Base-by-base conservation (phyloP, 2,888 invertebrate genomes). In the Salpingus planirostris region DNA sequence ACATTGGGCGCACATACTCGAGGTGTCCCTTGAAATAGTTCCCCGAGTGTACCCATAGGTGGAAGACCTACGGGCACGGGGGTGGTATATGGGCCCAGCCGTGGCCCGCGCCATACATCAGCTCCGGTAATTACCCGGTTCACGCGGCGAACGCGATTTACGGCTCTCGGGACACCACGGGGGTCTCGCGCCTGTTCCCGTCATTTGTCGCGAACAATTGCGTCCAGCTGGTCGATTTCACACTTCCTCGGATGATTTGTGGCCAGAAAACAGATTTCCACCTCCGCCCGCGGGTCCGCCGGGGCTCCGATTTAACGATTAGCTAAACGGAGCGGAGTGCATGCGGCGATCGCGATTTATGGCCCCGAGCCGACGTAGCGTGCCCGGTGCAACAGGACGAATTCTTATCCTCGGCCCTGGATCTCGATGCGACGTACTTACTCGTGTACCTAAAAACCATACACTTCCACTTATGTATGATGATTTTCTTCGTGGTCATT, bases 141-240 rank as follows among this genome's bases (percentile, higher is more conserved):
- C 54, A 50, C 45, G 52, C 49, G 50, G 55, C 43, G 55, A 42
- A 43, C 40, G 46, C 49, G 52, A 55, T 55, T 52, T 55, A 55
- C 52, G 53, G 43, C 47, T 40, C 40, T 39, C 50, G 44, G 37
- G 36, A 40, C 51, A 31, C 55, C 36, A 49, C 48, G 45, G 57
- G 55, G 52, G 49, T 49, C 57, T 44, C 49, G 49, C 55, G 48
- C 52, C 49, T 51, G 46, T 49, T 49, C 38, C 43, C 54, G 52
- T 52, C 52, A 54, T 54, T 54, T 54, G 54, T 55, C 54, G 54
- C 55, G 49, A 50, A 55, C 55, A 55, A 55, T 55, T 48, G 55
- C 53, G 43, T 52, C 53, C 55, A 48, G 47, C 52, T 48, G 52
- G 46, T 47, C 44, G 52, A 54, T 54, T 55, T 55, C 55, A 52